These are phyloP conservation scores for Neodontobutis hainanensis DNA, from an alignment of 2,113 vertebrate species.

Conservation along the genomic window DNA sequence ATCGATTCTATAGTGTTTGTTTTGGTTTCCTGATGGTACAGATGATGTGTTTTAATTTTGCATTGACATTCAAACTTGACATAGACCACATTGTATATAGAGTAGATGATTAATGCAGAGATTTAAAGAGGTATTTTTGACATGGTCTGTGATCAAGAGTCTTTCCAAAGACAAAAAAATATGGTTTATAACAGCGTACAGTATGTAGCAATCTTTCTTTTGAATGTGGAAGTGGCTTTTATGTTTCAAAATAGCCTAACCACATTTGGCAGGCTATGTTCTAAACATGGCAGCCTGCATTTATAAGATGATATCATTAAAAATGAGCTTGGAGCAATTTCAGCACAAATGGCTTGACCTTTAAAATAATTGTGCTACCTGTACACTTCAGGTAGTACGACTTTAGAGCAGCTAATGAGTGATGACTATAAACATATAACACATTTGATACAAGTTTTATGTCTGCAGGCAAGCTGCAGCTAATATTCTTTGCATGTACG, in stretches of 20 bases:
- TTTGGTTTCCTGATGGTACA: slow-evolving; percentile 24
- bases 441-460: not conserved
- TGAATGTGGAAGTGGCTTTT: slow-evolving; percentile 14
- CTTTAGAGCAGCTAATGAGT: not conserved
- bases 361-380: not conserved
- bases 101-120: slow-evolving; percentile 27
- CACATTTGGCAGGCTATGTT: not conserved
- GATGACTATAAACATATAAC: not conserved
- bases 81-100: slow-evolving; percentile 27
- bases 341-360: slow-evolving; percentile 20
- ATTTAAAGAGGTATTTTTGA: slow-evolving; percentile 19
- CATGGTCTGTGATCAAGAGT: slow-evolving; percentile 2
- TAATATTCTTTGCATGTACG: not conserved
- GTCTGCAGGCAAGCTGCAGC: slow-evolving; percentile 5
- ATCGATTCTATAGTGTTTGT: slow-evolving; percentile 19
- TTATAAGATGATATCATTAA: not conserved
- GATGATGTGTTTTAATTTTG: slow-evolving; percentile 17
- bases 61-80: slow-evolving; percentile 38
- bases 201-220: slow-evolving; percentile 54
- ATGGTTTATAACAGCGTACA: slow-evolving; percentile 14
- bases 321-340: not conserved
- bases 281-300: not conserved
- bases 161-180: slow-evolving; percentile 23
- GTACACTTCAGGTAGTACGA: not conserved
- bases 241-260: not conserved